Evolutionary conservation across 2,888 invertebrate genomes (phyloP).

Genomic region (Biston stratarius): DNA sequence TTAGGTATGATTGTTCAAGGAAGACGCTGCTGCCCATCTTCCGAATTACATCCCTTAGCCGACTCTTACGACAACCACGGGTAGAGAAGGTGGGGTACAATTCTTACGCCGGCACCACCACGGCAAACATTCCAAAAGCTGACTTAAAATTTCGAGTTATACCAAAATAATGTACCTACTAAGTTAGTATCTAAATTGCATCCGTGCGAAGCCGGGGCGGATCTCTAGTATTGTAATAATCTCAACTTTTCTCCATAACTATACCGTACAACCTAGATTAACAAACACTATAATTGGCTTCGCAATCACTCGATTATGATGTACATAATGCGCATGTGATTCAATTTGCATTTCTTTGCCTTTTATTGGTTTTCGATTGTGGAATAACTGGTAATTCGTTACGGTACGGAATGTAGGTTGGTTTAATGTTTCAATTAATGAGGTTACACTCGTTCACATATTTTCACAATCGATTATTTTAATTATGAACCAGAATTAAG

Average conservation of each 20-base stretch:
- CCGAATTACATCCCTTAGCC: no score
- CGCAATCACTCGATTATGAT: slow-evolving; percentile 53
- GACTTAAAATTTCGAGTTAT: no score
- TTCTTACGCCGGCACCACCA: no score
- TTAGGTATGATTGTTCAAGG: no score
- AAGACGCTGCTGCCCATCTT: no score
- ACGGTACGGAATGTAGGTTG: slow-evolving; percentile 22
- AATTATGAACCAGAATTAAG: background rate
- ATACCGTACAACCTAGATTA: slow-evolving; percentile 50
- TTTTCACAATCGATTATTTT: background rate
- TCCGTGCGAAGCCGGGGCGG: background rate
- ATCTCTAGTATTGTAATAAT: background rate
- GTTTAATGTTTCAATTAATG: slow-evolving; percentile 11
- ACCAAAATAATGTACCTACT: no score
- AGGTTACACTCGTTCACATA: background rate
- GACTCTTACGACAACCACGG: no score
- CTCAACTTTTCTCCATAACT: slow-evolving; percentile 25
- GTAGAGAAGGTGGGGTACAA: no score
- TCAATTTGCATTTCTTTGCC: slow-evolving; percentile 39
- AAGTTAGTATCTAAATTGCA: no score
- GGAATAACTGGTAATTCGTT: slow-evolving; percentile 29
- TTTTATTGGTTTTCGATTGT: slow-evolving; percentile 35
- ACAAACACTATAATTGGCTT: slow-evolving; percentile 63
- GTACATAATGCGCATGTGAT: slow-evolving; percentile 38
- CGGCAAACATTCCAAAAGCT: no score